Percentiles rank a stretch among this genome's conserved stretches.
phyloP scores from a whole-genome alignment of 1,140 invertebrate genomes.

The Amphibalanus amphitrite region DNA sequence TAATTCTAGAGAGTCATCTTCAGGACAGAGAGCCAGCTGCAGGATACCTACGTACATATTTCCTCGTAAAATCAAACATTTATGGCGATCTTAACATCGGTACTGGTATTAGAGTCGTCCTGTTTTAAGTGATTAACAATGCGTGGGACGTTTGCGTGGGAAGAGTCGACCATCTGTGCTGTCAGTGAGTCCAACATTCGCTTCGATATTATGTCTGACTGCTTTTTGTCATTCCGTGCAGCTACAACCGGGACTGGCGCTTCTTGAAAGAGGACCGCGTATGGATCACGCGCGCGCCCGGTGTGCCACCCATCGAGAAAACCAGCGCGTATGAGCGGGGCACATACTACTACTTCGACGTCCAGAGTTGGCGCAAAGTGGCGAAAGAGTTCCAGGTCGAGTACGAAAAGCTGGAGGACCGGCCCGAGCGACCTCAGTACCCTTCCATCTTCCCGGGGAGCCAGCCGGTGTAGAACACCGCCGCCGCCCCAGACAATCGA shows the following conservation, averaged over 20 bases:
- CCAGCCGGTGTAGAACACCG: not conserved
- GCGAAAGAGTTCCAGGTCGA: conserved; percentile 93
- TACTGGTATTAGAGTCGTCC: too few species aligned
- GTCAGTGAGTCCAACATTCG: conserved; percentile 8
- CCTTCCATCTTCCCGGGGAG: not conserved
- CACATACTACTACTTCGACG: conserved; percentile 98
- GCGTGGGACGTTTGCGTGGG: too few species aligned
- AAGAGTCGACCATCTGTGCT: not conserved
- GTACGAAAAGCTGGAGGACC: conserved; percentile 89
- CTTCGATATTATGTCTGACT: conserved; percentile 10
- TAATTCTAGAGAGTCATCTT: too few species aligned
- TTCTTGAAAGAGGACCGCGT: conserved; percentile 98
- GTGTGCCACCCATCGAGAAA: conserved; percentile 79
- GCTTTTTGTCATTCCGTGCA: conserved; percentile 15
- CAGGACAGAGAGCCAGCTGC: too few species aligned
- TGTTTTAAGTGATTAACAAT: too few species aligned
- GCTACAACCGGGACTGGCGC: conserved; percentile 94
- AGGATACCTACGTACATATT: too few species aligned
- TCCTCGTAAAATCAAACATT: too few species aligned
- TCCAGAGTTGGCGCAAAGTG: conserved; percentile 39
- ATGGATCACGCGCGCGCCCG: conserved; percentile 95
- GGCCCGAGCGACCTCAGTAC: conserved; percentile 33
- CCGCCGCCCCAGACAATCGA: too few species aligned
- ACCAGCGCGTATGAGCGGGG: conserved; percentile 88
- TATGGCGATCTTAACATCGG: too few species aligned